Evolutionary conservation across 1,140 invertebrate genomes (phyloP).

Genomic region (Leptinotarsa texana): DNA sequence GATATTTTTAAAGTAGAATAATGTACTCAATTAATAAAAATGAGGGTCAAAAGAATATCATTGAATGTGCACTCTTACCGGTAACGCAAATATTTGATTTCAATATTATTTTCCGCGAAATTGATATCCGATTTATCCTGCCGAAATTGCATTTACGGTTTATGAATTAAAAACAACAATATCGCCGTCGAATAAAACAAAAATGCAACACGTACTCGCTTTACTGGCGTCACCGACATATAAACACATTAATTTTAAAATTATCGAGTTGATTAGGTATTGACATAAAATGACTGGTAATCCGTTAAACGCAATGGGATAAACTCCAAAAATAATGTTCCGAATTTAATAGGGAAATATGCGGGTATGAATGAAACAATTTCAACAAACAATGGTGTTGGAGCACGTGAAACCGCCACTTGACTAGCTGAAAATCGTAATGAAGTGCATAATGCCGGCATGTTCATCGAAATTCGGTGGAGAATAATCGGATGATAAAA

Average conservation of each 20-base stretch:
- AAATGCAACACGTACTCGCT: neutral
- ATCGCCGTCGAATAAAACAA: neutral
- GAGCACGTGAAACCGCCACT: neutral
- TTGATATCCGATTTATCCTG: neutral
- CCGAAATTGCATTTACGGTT: neutral
- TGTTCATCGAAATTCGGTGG: neutral
- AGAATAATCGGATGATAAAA: neutral
- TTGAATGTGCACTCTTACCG: too few species aligned
- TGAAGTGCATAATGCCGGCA: neutral
- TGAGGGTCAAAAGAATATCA: too few species aligned
- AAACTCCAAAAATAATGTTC: slow-evolving; percentile 27
- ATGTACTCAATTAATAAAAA: too few species aligned
- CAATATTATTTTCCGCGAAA: too few species aligned
- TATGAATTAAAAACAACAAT: slow-evolving; percentile 2
- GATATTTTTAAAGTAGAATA: too few species aligned
- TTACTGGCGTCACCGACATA: neutral
- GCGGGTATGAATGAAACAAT: slow-evolving; percentile 33
- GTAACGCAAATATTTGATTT: too few species aligned
- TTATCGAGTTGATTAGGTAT: slow-evolving; percentile 18
- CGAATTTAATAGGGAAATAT: slow-evolving; percentile 28
- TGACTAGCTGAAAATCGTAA: neutral
- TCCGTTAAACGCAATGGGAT: slow-evolving; percentile 16
- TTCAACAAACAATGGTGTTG: slow-evolving; percentile 25
- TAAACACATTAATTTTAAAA: slow-evolving; percentile 22
- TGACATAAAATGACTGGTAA: slow-evolving; percentile 15